Base-by-base conservation (phyloP, 2,888 invertebrate genomes). In the Eudasyphora cyanicolor region DNA sequence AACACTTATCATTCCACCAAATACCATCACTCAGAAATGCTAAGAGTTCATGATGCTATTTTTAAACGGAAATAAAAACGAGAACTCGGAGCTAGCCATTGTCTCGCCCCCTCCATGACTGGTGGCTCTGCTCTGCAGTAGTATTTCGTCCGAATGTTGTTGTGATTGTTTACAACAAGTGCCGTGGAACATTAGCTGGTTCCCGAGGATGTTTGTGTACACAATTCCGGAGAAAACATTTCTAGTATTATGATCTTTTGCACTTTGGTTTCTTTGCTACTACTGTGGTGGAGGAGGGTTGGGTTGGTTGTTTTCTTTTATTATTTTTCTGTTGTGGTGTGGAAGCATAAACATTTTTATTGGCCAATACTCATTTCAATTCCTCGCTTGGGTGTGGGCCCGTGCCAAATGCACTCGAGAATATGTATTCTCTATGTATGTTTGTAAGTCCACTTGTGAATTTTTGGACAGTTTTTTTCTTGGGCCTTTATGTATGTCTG, bases 31-130 rank as follows among this genome's bases (percentile, higher is more conserved):
- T 24, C 27, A 51, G 62, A 77, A 82, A 76, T 82, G 74, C 77
- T 60, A 51, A 62, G 69, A 83, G 83, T 83, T 83, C 83, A 83
- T 76, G 74, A 64, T 77, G 70, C 83, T 83, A 83, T 83, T 83
- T 83, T 83, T 83, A 83, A 83, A 79, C 69, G 83, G 79, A 83
- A 83, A 83, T 80, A 82, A 82, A 45, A 49, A 49, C 76, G 76
- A 82, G 79, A 79, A 73, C 76, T 76, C 76, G 69, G 60, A 62
- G 74, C 77, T 54, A 60, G 57, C 49, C 27, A 57, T 57, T 21
- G 21, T 45, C 32, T 32, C 45, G 45, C 45, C 45, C 42, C 14
- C 45, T 21, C 42, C 27, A n/a, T 27, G 10, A 57, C 10, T 29
- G n/a, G 14, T 29, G 35, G 38, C 49, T 29, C n/a, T n/a, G n/a